A percentile compares a stretch with the other conserved stretches of the same genome.
Evolutionary conservation across 2,888 invertebrate genomes (phyloP).

Genomic region (Baccha elongata): DNA sequence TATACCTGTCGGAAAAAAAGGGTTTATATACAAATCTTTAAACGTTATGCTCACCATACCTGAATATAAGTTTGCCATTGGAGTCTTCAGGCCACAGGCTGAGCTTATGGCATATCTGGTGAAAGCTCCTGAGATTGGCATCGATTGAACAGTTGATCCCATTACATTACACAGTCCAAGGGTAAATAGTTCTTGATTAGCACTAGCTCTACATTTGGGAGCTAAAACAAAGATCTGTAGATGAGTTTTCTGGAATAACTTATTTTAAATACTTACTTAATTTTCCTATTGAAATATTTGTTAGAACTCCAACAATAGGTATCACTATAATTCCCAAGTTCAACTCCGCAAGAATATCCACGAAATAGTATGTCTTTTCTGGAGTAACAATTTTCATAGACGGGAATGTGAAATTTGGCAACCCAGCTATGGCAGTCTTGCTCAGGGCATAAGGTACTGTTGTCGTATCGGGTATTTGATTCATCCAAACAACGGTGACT

Average conservation of each 20-base stretch:
- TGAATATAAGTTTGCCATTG: slow-evolving; percentile 84
- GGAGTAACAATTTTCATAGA: slow-evolving; percentile 85
- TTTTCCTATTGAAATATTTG: slow-evolving; percentile 97
- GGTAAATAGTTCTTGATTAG: slow-evolving; percentile 95
- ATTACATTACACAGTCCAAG: slow-evolving; percentile 91
- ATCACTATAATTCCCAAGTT: slow-evolving; percentile 91
- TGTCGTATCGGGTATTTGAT: slow-evolving; percentile 80
- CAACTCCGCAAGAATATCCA: slow-evolving; percentile 87
- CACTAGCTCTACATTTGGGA: slow-evolving; percentile 88
- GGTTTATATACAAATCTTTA: too few species aligned
- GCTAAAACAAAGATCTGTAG: too few species aligned
- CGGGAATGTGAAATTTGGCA: slow-evolving; percentile 87
- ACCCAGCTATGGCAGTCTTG: slow-evolving; percentile 85
- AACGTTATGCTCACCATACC: too few species aligned
- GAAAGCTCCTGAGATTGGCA: slow-evolving; percentile 95
- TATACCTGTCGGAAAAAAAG: too few species aligned
- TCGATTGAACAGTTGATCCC: slow-evolving; percentile 92
- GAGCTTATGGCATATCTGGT: slow-evolving; percentile 94
- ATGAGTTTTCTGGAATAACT: too few species aligned
- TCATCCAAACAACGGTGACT: slow-evolving; percentile 84
- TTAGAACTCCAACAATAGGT: slow-evolving; percentile 93
- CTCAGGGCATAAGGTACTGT: slow-evolving; percentile 85
- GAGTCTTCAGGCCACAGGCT: slow-evolving; percentile 93
- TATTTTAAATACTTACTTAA: slow-evolving; percentile 88
- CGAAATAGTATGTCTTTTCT: slow-evolving; percentile 84